Percentiles rank a stretch among this genome's conserved stretches.
Evolutionary conservation across 2,888 invertebrate genomes (phyloP).

Genomic region (Diarsia mendica): DNA sequence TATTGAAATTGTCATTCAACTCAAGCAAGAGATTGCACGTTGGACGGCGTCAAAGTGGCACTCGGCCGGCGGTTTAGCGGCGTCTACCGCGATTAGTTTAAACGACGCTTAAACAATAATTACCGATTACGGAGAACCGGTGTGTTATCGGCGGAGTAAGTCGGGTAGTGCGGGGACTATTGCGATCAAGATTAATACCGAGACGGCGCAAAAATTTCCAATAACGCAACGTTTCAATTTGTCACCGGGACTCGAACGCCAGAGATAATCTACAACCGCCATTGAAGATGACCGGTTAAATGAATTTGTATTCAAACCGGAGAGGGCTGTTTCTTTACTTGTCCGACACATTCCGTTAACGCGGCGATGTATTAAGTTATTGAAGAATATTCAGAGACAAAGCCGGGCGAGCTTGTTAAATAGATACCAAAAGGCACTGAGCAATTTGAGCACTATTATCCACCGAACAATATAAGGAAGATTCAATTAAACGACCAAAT

Average conservation of each 20-base stretch:
- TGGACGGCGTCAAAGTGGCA: constrained; percentile 76
- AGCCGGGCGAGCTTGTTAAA: constrained; percentile 44
- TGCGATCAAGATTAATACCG: constrained; percentile 67
- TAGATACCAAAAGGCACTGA: constrained; percentile 62
- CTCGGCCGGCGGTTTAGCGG: constrained; percentile 70
- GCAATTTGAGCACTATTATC: constrained; percentile 71
- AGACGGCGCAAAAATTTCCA: constrained; percentile 66
- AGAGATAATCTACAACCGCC: constrained; percentile 63
- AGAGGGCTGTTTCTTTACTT: constrained; percentile 53
- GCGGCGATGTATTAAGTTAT: constrained; percentile 45
- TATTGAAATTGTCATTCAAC: constrained; percentile 82
- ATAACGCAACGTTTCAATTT: constrained; percentile 69
- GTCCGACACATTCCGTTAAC: constrained; percentile 51
- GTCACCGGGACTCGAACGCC: constrained; percentile 58
- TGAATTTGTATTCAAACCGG: constrained; percentile 59
- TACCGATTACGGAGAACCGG: constrained; percentile 82
- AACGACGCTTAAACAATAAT: constrained; percentile 87
- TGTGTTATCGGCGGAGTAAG: constrained; percentile 74
- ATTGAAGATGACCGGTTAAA: constrained; percentile 65
- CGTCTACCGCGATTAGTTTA: constrained; percentile 83
- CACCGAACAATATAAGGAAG: constrained; percentile 75
- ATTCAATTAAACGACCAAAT: constrained; percentile 78
- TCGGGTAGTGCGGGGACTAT: constrained; percentile 67
- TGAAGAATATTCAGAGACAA: constrained; percentile 46
- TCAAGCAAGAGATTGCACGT: constrained; percentile 76